Conservation (phyloP, 1,140 invertebrate genomes). For the Heliothis virescens region DNA sequence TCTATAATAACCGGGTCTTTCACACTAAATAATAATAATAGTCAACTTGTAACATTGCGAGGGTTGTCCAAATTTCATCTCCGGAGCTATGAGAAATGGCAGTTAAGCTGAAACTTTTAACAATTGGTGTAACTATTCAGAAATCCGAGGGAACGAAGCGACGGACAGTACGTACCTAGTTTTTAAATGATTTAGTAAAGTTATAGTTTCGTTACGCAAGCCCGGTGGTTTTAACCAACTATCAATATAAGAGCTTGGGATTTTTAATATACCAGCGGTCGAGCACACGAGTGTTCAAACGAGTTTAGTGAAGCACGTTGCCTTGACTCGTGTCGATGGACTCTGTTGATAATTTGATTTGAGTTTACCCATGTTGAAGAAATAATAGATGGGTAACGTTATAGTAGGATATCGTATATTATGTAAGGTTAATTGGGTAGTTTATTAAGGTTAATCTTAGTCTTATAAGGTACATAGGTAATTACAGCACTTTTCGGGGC, state of each 20-base stretch:
- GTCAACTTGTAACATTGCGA: constrained; percentile 35
- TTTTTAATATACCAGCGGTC: constrained; percentile 29
- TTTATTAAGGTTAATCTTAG: neutral
- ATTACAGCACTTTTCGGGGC: neutral
- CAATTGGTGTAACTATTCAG: constrained; percentile 43
- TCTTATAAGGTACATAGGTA: neutral
- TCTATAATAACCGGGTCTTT: constrained; percentile 27
- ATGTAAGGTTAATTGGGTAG: neutral
- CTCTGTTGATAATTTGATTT: neutral
- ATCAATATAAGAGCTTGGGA: constrained; percentile 13
- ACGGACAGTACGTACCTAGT: constrained; percentile 33
- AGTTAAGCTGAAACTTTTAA: constrained; percentile 47
- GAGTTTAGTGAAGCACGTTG: constrained; percentile 2
- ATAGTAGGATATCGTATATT: neutral
- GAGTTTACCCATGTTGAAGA: neutral
- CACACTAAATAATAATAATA: constrained; percentile 44
- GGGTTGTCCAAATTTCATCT: constrained; percentile 50
- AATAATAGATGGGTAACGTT: neutral
- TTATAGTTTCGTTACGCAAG: constrained; percentile 27
- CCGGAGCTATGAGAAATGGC: constrained; percentile 46
- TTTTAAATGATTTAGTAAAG: constrained; percentile 48
- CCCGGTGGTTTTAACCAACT: constrained; percentile 15
- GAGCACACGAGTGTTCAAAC: neutral
- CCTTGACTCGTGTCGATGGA: neutral
- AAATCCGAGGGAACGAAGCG: constrained; percentile 27